Conservation (phyloP, 1,140 invertebrate genomes). For the Lucilia cuprina region DNA sequence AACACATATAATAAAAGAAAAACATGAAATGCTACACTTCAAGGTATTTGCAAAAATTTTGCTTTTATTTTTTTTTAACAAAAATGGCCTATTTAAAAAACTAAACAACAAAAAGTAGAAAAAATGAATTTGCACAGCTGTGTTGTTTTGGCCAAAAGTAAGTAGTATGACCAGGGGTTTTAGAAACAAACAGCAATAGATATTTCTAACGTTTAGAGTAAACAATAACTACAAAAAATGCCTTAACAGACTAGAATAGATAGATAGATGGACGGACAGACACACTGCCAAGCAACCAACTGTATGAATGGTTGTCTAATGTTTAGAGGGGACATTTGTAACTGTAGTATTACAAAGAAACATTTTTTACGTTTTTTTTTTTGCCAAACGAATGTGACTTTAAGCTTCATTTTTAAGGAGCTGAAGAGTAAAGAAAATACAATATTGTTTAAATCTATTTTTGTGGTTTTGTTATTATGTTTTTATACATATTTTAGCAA, state of each 20-base stretch:
- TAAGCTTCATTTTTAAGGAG: not conserved
- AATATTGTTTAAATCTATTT: not conserved
- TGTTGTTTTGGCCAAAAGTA: not conserved
- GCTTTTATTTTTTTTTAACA: not conserved
- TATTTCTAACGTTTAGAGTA: not conserved
- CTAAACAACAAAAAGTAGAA: not conserved
- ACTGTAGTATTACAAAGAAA: conserved; percentile 7
- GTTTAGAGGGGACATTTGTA: conserved; percentile 10
- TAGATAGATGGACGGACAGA: not conserved
- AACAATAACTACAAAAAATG: not conserved
- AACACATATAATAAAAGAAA: not conserved
- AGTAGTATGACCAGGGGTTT: not conserved
- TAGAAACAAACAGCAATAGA: not conserved
- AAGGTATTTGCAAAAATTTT: conserved; percentile 14
- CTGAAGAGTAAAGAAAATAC: not conserved
- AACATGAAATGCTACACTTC: not conserved
- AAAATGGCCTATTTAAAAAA: conserved; percentile 6
- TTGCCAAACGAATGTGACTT: not conserved
- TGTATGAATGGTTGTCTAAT: not conserved
- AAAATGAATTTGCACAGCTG: not conserved
- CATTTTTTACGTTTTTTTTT: not conserved
- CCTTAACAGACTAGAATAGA: not conserved
- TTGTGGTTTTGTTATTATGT: not conserved
- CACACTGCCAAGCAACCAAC: not conserved
- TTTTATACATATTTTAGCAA: not conserved